phyloP scores from a whole-genome alignment of 2,888 invertebrate species.

The Drosophila flavopinicola region DNA sequence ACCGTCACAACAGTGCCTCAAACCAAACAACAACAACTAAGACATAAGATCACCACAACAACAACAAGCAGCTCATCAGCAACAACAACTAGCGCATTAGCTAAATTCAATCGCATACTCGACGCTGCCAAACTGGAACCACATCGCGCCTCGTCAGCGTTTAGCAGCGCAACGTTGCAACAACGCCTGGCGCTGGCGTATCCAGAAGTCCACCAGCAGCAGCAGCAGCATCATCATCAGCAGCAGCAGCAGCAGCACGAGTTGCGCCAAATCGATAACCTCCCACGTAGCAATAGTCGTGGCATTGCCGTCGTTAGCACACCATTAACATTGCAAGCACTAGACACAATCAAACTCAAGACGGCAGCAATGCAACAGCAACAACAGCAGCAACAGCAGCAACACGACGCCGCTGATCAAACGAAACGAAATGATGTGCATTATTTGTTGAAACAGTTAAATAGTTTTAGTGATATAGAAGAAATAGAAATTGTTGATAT shows the following conservation, averaged over 20 bases:
- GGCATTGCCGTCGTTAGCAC: conserved; percentile 76
- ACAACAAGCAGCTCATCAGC: conserved; percentile 72
- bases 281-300: conserved; percentile 70
- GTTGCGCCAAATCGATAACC: conserved; percentile 71
- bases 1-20: conserved; percentile 84
- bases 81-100: conserved; percentile 83
- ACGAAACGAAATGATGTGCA: conserved; percentile 85
- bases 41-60: conserved; percentile 77
- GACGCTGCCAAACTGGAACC: conserved; percentile 81
- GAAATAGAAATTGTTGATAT: conserved; percentile 85
- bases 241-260: conserved; percentile 45
- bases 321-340: conserved; percentile 80
- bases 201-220: conserved; percentile 72
- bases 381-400: conserved; percentile 38
- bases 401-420: conserved; percentile 83
- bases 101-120: conserved; percentile 84
- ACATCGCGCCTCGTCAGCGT: conserved; percentile 55
- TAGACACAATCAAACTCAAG: conserved; percentile 60
- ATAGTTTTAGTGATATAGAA: conserved; percentile 85
- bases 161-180: conserved; percentile 73
- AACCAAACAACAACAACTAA: conserved; percentile 75
- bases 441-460: conserved; percentile 85
- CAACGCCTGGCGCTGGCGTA: conserved; percentile 73
- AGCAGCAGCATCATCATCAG: conserved; percentile 47
- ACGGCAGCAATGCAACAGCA: conserved; percentile 53